These are phyloP conservation scores for Poecilia velifera DNA, from an alignment of 2,797 vertebrate species.

Conservation along the genomic window DNA sequence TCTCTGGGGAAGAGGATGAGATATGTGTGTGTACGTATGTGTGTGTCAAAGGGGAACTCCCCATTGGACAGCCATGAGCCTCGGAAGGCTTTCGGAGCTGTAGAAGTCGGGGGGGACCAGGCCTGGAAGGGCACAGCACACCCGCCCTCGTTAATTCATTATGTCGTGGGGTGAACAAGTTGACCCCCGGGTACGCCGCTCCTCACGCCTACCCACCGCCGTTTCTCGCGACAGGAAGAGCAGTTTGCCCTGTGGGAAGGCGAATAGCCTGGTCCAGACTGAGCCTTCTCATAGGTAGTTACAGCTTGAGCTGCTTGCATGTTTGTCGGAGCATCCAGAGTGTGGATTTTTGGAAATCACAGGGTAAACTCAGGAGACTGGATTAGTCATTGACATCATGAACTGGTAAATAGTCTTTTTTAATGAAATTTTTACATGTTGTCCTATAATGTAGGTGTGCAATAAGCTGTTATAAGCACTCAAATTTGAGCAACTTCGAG, in stretches of 20 bases:
- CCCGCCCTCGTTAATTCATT: conserved; percentile 62
- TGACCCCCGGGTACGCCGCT: conserved; percentile 67
- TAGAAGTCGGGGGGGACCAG: conserved; percentile 48
- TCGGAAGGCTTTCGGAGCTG: conserved; percentile 46
- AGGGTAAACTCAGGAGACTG: conserved; percentile 23
- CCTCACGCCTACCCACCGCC: conserved; percentile 74
- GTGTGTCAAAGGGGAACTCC: conserved; percentile 55
- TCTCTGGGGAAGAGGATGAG: conserved; percentile 48
- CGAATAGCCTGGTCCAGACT: conserved; percentile 43
- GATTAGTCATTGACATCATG: conserved; percentile 54
- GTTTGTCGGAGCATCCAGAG: conserved; percentile 17
- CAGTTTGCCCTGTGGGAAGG: conserved; percentile 71
- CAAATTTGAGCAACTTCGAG: neutral
- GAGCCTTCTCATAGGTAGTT: conserved; percentile 74
- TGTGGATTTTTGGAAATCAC: conserved; percentile 2
- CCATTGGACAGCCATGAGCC: conserved; percentile 64
- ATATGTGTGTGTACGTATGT: conserved; percentile 29
- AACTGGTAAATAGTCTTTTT: conserved; percentile 60
- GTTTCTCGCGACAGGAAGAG: conserved; percentile 74
- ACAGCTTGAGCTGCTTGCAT: conserved; percentile 16
- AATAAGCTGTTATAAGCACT: neutral
- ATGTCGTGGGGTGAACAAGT: conserved; percentile 75
- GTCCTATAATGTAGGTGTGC: neutral
- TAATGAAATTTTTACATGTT: conserved; percentile 5
- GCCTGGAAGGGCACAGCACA: conserved; percentile 47